Percentiles rank a stretch among this genome's conserved stretches.
phyloP scores from a whole-genome alignment of 1,140 invertebrate genomes.

The Penaeus vannamei region DNA sequence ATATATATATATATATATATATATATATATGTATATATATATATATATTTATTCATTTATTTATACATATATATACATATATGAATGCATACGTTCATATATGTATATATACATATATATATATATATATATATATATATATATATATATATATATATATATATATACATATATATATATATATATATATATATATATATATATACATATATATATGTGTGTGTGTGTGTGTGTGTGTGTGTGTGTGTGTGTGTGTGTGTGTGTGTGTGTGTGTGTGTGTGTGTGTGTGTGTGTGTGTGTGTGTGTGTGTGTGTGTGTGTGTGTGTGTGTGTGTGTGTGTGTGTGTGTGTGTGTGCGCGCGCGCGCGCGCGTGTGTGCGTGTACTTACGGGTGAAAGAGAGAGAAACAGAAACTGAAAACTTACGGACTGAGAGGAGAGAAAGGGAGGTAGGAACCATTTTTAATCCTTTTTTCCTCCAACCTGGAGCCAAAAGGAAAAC shows the following conservation, averaged over 20 bases:
- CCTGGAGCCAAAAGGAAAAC: too few species aligned
- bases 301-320: neutral
- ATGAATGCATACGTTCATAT: neutral
- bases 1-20: conserved; percentile 48
- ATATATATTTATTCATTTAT: neutral
- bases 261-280: neutral
- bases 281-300: neutral
- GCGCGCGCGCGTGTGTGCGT: neutral
- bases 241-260: neutral
- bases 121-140: neutral
- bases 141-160: neutral
- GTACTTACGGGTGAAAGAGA: conserved; percentile 2
- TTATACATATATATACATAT: conserved; percentile 20
- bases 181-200: conserved; percentile 28
- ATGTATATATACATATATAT: neutral
- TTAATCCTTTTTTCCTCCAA: too few species aligned
- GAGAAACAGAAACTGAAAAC: neutral
- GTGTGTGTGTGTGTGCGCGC: neutral
- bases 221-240: neutral
- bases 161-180: neutral
- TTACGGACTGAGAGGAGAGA: too few species aligned
- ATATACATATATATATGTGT: neutral
- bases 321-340: neutral
- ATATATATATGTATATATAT: conserved; percentile 44
- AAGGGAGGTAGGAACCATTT: too few species aligned